Base-by-base conservation (phyloP, 2,888 invertebrate genomes). In the Metalampra italica region DNA sequence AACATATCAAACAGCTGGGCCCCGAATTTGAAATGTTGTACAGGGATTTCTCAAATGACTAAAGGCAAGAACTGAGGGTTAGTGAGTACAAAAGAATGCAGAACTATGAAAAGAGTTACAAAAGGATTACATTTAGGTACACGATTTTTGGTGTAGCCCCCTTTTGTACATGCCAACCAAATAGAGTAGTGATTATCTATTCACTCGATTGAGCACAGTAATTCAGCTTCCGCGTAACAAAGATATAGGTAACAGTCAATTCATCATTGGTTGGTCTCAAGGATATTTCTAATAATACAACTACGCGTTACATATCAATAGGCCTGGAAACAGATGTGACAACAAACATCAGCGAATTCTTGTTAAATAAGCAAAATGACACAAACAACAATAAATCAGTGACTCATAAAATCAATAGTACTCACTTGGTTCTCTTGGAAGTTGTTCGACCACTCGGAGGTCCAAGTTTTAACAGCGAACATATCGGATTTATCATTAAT, bases 391-490 rank as follows among this genome's bases (percentile, higher is more conserved):
- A 15, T 15, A 36, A n/a, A n/a, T 11, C n/a, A 45, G 49, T 51
- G 53, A 60, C 53, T 51, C 52, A 50, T n/a, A n/a, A n/a, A n/a
- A n/a, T n/a, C n/a, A n/a, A n/a, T n/a, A n/a, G 46, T 48, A 79
- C 80, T 73, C 60, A 84, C 90, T 77, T 90, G 90, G 60, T 89
- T 88, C 60, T 89, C 85, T 74, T 90, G 86, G 61, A 89, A 81
- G 70, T 80, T 85, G 59, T 78, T 77, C 9, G 89, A 80, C 86
- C 86, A 87, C 53, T 89, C 84, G 4, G 86, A 76, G 51, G 86
- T 88, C 89, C 89, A 90, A 45, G 88, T 87, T 69, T 82, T 82
- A 43, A 89, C 82, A 30, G 85, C 86, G 64, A 87, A 88, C 86
- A 88, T 82, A 54, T 90, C 83, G 43, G 84, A 70, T 68, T 82